These are phyloP conservation scores for Numida meleagris DNA, from an alignment of 2,113 vertebrate species.

Conservation along the genomic window DNA sequence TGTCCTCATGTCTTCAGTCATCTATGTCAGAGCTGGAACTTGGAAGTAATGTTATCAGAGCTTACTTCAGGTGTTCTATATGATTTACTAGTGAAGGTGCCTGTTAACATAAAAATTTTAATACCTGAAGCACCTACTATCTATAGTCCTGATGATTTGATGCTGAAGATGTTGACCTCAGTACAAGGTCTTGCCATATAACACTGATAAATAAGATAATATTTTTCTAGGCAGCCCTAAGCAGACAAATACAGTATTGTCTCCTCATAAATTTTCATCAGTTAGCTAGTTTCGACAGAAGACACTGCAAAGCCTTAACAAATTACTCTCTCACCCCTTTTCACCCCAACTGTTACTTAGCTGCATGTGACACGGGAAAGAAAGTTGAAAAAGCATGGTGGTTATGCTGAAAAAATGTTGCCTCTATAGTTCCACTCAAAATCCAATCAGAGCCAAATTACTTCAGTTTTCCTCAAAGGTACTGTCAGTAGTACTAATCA, in stretches of 20 bases:
- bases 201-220: background rate
- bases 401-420: background rate
- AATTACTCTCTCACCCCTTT: background rate
- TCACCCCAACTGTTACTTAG: background rate
- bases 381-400: background rate
- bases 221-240: background rate
- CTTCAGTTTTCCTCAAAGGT: slow-evolving; percentile 4
- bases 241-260: background rate
- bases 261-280: background rate
- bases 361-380: background rate
- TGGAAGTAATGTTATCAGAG: background rate
- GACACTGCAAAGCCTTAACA: background rate
- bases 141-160: background rate
- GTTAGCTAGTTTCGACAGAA: background rate
- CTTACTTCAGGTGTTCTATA: background rate
- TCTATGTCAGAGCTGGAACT: background rate
- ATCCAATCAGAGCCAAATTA: background rate
- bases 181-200: background rate
- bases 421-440: background rate
- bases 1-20: background rate
- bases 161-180: background rate
- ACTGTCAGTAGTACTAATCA: slow-evolving; percentile 6
- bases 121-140: background rate
- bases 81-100: background rate
- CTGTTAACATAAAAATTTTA: background rate